These are phyloP conservation scores for Latheticus oryzae DNA, from an alignment of 2,888 invertebrate genomes.

Conservation along the genomic window DNA sequence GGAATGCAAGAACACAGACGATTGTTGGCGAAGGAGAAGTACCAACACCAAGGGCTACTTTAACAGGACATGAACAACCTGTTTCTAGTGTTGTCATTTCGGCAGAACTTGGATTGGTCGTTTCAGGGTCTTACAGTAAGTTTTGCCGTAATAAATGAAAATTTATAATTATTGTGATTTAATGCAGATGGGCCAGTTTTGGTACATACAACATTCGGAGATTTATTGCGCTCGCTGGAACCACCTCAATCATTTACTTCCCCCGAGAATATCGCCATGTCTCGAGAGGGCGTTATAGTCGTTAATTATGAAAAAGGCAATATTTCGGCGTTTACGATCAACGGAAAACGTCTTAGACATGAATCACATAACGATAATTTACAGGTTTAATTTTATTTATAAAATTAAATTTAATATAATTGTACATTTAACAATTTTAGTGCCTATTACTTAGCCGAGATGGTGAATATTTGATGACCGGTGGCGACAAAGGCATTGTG, in stretches of 20 bases:
- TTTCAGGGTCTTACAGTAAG: slow-evolving; percentile 87
- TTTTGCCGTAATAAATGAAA: slow-evolving; percentile 42
- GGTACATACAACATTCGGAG: slow-evolving; percentile 98
- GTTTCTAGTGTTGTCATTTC: slow-evolving; percentile 96
- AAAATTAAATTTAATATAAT: slow-evolving; percentile 4
- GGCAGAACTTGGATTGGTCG: slow-evolving; percentile 96
- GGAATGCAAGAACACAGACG: slow-evolving; percentile 96
- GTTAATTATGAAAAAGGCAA: slow-evolving; percentile 93
- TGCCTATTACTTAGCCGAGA: slow-evolving; percentile 94
- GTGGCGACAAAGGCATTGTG: slow-evolving; percentile 96
- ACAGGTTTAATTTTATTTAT: slow-evolving; percentile 76
- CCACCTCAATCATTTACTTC: slow-evolving; percentile 80
- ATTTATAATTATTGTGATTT: slow-evolving; percentile 16
- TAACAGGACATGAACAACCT: slow-evolving; percentile 97
- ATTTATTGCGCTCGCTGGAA: slow-evolving; percentile 90
- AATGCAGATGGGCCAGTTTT: slow-evolving; percentile 91
- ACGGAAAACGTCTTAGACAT: slow-evolving; percentile 88
- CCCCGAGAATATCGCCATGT: slow-evolving; percentile 92
- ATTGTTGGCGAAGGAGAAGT: slow-evolving; percentile 97
- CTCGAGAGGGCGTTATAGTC: slow-evolving; percentile 95
- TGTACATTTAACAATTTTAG: slow-evolving; percentile 70
- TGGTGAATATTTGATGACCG: slow-evolving; percentile 98
- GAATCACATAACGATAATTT: slow-evolving; percentile 95
- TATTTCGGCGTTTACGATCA: slow-evolving; percentile 94
- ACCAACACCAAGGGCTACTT: slow-evolving; percentile 95